phyloP scores from a whole-genome alignment of 2,888 invertebrate species.

The Strigamia maritima region DNA sequence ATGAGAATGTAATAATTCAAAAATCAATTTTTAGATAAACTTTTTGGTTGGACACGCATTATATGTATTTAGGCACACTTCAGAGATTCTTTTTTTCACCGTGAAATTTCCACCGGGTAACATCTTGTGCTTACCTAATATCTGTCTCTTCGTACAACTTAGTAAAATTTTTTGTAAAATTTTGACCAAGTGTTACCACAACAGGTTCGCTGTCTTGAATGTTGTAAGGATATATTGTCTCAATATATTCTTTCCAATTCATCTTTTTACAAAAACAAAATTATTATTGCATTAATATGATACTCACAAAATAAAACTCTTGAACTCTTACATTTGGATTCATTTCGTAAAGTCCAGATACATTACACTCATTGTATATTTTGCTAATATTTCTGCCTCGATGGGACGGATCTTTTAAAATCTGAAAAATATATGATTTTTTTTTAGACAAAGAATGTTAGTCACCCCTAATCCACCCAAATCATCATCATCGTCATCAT shows the following conservation, averaged over 20 bases:
- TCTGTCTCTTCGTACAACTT: neutral
- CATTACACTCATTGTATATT: neutral
- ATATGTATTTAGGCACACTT: too few species aligned
- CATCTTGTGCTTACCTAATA: neutral
- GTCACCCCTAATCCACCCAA: too few species aligned
- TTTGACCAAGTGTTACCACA: neutral
- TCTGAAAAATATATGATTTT: neutral
- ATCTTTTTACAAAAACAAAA: neutral
- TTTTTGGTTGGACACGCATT: too few species aligned
- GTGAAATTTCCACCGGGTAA: too few species aligned
- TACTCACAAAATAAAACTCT: too few species aligned
- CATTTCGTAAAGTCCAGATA: neutral
- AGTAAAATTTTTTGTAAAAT: slow-evolving; percentile 4
- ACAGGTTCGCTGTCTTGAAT: neutral
- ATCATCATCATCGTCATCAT: too few species aligned
- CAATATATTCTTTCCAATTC: slow-evolving; percentile 22
- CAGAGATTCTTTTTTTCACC: too few species aligned
- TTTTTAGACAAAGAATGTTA: slow-evolving; percentile 50
- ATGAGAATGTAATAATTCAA: too few species aligned
- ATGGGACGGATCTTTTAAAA: neutral
- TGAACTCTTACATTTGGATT: neutral
- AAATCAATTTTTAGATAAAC: too few species aligned
- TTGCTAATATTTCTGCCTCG: neutral
- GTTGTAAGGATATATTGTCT: neutral
- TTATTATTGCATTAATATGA: neutral